Percentiles rank a stretch among this genome's conserved stretches.
Evolutionary conservation across 2,113 vertebrate genomes (phyloP).

Genomic region (Labeo rohita): DNA sequence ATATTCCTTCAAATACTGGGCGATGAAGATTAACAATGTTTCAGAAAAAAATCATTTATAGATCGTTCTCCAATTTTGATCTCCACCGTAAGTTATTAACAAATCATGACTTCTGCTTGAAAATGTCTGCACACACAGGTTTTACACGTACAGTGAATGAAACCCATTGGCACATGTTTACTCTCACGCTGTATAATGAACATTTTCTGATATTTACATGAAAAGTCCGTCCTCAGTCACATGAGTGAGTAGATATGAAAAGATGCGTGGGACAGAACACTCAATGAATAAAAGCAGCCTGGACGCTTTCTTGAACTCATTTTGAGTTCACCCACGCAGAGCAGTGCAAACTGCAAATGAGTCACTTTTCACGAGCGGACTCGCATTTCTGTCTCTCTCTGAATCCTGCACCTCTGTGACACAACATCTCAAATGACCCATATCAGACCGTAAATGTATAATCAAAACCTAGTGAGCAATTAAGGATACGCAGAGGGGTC

Average conservation of each 20-base stretch:
- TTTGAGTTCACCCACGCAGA: conserved; percentile 44
- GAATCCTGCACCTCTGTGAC: background rate
- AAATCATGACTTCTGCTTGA: background rate
- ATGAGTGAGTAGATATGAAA: conserved; percentile 6
- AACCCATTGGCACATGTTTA: background rate
- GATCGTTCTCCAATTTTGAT: background rate
- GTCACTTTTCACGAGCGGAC: conserved; percentile 7
- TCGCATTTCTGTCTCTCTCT: background rate
- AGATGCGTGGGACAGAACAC: conserved; percentile 35
- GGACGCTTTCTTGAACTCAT: conserved; percentile 40
- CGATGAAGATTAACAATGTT: no score
- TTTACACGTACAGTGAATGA: background rate
- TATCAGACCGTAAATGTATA: background rate
- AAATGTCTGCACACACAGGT: background rate
- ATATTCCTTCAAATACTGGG: no score
- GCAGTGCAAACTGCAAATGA: conserved; percentile 18
- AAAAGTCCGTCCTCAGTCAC: conserved; percentile 2
- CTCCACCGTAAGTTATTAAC: background rate
- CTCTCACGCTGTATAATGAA: background rate
- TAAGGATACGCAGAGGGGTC: background rate
- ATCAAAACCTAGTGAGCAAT: conserved; percentile 26
- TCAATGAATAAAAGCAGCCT: conserved; percentile 39
- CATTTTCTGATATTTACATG: conserved; percentile 25
- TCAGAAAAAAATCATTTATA: background rate
- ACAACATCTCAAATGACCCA: conserved; percentile 22